Evolutionary conservation across 2,797 vertebrate genomes (phyloP).

Genomic region (Gallinago stenura): DNA sequence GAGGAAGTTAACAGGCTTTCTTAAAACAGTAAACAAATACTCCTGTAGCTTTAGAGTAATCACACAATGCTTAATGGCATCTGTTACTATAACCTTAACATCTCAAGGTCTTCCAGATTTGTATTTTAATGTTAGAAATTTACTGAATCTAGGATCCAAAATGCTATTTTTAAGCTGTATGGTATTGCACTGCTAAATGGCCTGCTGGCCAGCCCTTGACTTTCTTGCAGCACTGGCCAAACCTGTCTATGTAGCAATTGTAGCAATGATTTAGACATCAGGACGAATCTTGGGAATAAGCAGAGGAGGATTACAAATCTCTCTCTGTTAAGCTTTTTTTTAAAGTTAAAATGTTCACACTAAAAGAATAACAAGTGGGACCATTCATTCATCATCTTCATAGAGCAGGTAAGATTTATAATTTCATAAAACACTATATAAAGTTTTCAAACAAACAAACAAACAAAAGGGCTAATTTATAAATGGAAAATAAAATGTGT

Average conservation of each 20-base stretch:
- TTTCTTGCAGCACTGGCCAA: constrained; percentile 43
- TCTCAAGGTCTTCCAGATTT: neutral
- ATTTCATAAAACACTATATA: neutral
- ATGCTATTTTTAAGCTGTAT: neutral
- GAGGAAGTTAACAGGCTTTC: neutral
- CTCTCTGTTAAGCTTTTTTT: neutral
- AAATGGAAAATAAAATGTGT: neutral
- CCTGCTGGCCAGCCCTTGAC: neutral
- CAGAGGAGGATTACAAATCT: neutral
- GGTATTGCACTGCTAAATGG: neutral
- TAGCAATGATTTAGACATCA: neutral
- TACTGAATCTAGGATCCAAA: neutral
- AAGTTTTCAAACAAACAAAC: neutral
- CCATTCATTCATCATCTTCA: neutral
- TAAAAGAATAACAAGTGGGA: neutral
- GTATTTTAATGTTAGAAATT: neutral
- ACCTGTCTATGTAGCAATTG: constrained; percentile 7
- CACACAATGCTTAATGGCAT: neutral
- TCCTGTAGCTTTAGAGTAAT: neutral
- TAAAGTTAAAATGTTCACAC: neutral
- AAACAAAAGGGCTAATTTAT: neutral
- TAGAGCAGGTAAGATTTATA: neutral
- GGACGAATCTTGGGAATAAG: neutral
- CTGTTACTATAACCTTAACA: neutral
- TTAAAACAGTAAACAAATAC: neutral